Evolutionary conservation across 2,888 invertebrate species (phyloP), one percentile per base, ranked within the genome.

Genomic region (Poecilobothrus nobilitatus): DNA sequence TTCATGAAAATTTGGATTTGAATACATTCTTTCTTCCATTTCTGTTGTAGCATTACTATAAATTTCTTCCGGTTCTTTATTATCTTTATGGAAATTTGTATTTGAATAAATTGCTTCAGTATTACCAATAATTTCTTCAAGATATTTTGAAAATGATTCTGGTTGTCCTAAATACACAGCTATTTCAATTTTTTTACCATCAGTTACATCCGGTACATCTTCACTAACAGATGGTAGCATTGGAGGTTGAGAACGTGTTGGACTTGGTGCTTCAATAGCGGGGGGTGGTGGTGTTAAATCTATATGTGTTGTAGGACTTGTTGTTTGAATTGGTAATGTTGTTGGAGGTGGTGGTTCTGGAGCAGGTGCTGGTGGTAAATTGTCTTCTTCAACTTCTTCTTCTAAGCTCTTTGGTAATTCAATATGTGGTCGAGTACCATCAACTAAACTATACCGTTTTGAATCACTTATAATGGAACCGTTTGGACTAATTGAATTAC

Each of bases 91-190:
- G 74, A 86, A 86, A 8, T 72, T 88, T 87, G 76, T 87, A 84
- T n/a, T n/a, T n/a, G n/a, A n/a, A n/a, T n/a, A n/a, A n/a, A n/a
- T n/a, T n/a, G n/a, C n/a, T n/a, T n/a, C n/a, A n/a, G n/a, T n/a
- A n/a, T n/a, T n/a, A n/a, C n/a, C n/a, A n/a, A n/a, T n/a, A 68
- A 87, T 84, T 77, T 88, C 87, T 78, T 88, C 88, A 73, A 87
- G 85, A 78, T 88, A 89, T 82, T 88, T 86, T 76, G 83, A 83
- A 83, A 90, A 91, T 76, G 89, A 89, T 76, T 92, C 91, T 22
- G 91, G 90, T 76, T 91, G 90, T 18, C 95, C 95, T 71, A 95
- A 84, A 77, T 92, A 93, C 65, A 95, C 94, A 4, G 92, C 91
- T 71, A 96, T 91, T 63, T 91, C 89, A 73, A 95, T 91, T 77